Percentiles rank a stretch among this genome's conserved stretches.
phyloP scores from a whole-genome alignment of 2,113 vertebrate genomes.

The Hipposideros armiger region DNA sequence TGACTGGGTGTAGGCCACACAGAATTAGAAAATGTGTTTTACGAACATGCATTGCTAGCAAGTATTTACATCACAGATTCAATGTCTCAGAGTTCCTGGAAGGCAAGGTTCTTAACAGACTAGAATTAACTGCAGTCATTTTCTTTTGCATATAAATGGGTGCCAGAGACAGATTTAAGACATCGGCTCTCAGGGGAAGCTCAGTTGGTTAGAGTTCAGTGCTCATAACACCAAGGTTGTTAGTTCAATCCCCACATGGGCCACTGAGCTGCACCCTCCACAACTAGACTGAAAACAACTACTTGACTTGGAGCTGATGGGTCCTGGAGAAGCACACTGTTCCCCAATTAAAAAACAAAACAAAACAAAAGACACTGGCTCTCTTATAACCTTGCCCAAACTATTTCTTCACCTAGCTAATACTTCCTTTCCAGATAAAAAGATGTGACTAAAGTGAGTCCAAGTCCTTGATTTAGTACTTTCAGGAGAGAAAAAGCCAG shows the following conservation, averaged over 20 bases:
- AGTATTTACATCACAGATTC: constrained; percentile 5
- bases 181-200: neutral
- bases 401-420: neutral
- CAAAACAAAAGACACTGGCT: neutral
- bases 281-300: no score
- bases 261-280: no score
- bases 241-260: no score
- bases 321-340: no score
- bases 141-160: neutral
- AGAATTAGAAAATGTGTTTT: neutral
- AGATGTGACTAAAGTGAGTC: neutral
- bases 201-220: no score
- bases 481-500: neutral
- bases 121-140: neutral
- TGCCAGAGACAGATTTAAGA: neutral
- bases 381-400: neutral
- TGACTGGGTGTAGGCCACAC: neutral
- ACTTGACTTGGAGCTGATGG: no score
- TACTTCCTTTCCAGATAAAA: neutral
- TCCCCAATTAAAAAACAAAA: no score
- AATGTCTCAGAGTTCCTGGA: neutral
- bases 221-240: no score
- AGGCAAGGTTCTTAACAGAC: neutral
- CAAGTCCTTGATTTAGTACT: neutral
- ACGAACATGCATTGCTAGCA: neutral